phyloP scores from a whole-genome alignment of 2,888 invertebrate species.

The Aporophyla nigra region DNA sequence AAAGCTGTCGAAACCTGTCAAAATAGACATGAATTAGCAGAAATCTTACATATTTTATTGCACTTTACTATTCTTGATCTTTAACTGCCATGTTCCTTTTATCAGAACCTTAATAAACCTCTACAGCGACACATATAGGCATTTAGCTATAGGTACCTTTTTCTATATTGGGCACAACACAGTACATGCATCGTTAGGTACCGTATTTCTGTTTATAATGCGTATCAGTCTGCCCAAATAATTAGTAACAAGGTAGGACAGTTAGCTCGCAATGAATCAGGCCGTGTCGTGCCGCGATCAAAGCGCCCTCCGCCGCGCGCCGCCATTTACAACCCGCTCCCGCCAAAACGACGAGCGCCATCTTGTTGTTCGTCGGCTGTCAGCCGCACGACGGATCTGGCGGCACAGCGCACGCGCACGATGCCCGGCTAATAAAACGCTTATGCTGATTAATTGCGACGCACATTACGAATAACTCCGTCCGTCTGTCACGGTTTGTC shows the following conservation, averaged over 20 bases:
- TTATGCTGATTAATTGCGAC: conserved; percentile 85
- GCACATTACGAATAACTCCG: conserved; percentile 74
- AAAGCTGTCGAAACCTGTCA: background rate
- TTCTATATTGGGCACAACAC: background rate
- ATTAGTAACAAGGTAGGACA: conserved; percentile 53
- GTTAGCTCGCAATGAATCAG: conserved; percentile 64
- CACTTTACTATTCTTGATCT: background rate
- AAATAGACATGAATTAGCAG: background rate
- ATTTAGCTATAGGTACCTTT: too few species aligned
- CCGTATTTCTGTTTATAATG: conserved; percentile 10
- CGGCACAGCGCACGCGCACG: conserved; percentile 76
- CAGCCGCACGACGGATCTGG: conserved; percentile 79
- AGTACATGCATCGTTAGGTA: background rate
- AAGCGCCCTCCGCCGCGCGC: conserved; percentile 74
- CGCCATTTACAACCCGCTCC: conserved; percentile 75
- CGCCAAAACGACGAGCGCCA: conserved; percentile 63
- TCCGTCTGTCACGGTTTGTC: conserved; percentile 71
- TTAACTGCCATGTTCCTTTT: background rate
- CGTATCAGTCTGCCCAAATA: conserved; percentile 59
- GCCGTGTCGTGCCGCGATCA: conserved; percentile 67
- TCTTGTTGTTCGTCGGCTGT: conserved; percentile 72
- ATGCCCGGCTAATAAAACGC: conserved; percentile 83
- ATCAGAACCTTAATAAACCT: background rate
- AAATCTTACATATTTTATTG: background rate
- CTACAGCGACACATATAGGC: background rate